These are phyloP conservation scores for Drosophila subquinaria DNA, from an alignment of 2,888 invertebrate species.

Conservation along the genomic window DNA sequence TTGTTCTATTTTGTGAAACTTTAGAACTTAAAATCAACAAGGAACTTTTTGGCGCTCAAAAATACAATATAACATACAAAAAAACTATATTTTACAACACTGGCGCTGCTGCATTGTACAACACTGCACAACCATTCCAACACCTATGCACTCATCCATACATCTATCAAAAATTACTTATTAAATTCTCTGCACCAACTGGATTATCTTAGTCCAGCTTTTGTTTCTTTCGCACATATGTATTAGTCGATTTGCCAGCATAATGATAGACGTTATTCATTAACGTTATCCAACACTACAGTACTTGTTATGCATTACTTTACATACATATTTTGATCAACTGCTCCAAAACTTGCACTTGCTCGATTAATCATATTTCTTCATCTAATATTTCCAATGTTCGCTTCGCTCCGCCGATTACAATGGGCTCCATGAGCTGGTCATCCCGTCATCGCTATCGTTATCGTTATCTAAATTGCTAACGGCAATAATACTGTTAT, in stretches of 20 bases:
- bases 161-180: conserved; percentile 47
- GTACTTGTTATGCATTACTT: conserved; percentile 46
- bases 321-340: conserved; percentile 84
- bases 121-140: conserved; percentile 50
- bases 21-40: conserved; percentile 81
- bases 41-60: conserved; percentile 82
- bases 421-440: conserved; percentile 62
- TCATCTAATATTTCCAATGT: conserved; percentile 62
- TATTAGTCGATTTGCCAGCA: conserved; percentile 39
- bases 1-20: conserved; percentile 63
- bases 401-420: conserved; percentile 73
- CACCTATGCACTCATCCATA: conserved; percentile 34
- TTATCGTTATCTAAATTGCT: conserved; percentile 16
- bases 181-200: conserved; percentile 37
- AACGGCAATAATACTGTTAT: conserved; percentile 29
- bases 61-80: conserved; percentile 79
- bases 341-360: conserved; percentile 76
- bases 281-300: conserved; percentile 68
- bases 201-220: conserved; percentile 9
- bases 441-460: conserved; percentile 35
- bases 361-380: conserved; percentile 36
- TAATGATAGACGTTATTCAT: conserved; percentile 19
- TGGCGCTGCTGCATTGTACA: conserved; percentile 47
- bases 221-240: conserved; percentile 24
- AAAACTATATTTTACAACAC: conserved; percentile 61